These are phyloP conservation scores for Lepus oiostolus DNA, from an alignment of 2,797 vertebrate genomes.

Conservation along the genomic window DNA sequence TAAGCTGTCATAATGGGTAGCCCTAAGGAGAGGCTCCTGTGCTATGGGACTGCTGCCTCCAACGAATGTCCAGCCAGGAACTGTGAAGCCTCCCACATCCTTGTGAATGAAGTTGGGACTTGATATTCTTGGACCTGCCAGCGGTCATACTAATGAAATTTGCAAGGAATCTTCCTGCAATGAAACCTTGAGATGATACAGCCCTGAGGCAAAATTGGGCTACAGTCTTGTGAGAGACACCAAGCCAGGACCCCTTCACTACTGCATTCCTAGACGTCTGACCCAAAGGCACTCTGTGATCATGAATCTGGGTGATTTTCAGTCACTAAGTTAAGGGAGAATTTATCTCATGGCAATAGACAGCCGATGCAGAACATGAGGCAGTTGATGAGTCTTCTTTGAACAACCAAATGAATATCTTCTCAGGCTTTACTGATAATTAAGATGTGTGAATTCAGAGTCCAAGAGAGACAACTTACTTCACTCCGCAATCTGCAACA, in stretches of 20 bases:
- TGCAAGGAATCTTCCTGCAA: background rate
- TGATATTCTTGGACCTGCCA: background rate
- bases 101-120: background rate
- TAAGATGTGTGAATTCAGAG: background rate
- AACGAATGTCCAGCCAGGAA: too few relatives aligned
- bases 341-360: background rate
- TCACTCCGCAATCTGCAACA: background rate
- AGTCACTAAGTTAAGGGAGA: background rate
- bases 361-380: background rate
- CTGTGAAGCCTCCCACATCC: background rate
- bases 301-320: background rate
- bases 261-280: background rate
- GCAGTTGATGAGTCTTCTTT: constrained; percentile 25
- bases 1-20: background rate
- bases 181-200: background rate
- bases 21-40: background rate
- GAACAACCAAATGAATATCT: background rate
- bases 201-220: background rate
- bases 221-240: background rate
- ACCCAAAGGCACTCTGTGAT: background rate
- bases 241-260: too few relatives aligned
- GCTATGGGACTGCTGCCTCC: background rate
- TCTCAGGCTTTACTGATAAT: background rate
- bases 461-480: background rate
- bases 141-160: background rate